Evolutionary conservation across 1,140 invertebrate species (phyloP).

Genomic region (Zophobas morio): DNA sequence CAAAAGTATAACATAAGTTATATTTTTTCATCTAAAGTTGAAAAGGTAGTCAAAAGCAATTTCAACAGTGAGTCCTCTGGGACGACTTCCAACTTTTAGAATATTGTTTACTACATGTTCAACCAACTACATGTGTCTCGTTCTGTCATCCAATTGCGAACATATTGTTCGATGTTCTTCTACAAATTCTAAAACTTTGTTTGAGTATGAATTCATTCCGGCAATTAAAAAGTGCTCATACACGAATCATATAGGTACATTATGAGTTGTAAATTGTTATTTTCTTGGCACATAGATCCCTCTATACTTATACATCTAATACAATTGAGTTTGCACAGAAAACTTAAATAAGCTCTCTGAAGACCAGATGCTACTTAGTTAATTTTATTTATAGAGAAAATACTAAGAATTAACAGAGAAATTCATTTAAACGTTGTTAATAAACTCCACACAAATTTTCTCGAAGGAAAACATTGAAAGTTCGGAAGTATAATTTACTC

Average conservation of each 20-base stretch:
- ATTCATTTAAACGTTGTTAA: too few relatives aligned
- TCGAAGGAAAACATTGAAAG: too few relatives aligned
- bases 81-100: conserved; percentile 58
- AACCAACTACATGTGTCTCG: conserved; percentile 20
- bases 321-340: too few relatives aligned
- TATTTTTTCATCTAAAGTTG: conserved; percentile 55
- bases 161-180: conserved; percentile 16
- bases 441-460: too few relatives aligned
- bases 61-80: conserved; percentile 53
- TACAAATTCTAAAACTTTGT: conserved; percentile 6
- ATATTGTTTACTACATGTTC: conserved; percentile 58
- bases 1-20: conserved; percentile 45
- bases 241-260: background rate
- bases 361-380: too few relatives aligned
- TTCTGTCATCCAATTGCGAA: conserved; percentile 24
- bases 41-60: conserved; percentile 58
- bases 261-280: too few relatives aligned
- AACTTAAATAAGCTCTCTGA: too few relatives aligned
- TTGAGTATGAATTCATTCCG: background rate
- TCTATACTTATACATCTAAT: too few relatives aligned
- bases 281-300: too few relatives aligned
- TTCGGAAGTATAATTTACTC: too few relatives aligned
- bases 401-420: too few relatives aligned
- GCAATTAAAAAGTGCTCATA: conserved; percentile 28
- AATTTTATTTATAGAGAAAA: too few relatives aligned